Evolutionary conservation across 2,113 vertebrate genomes (phyloP).

Genomic region (Blennius ocellaris): DNA sequence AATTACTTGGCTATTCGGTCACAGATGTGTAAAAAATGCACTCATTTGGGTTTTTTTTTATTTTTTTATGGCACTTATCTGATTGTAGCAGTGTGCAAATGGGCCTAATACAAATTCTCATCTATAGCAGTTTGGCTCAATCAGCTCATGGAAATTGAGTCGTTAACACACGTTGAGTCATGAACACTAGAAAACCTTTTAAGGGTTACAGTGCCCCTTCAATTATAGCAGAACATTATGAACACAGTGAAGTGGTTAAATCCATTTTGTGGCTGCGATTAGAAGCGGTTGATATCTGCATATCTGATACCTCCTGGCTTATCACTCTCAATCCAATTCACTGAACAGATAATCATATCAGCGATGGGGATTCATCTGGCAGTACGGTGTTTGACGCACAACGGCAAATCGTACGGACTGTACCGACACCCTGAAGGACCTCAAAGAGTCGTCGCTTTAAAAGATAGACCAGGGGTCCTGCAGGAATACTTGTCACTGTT

Average conservation of each 20-base stretch:
- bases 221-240: not conserved
- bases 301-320: slow-evolving; percentile 28
- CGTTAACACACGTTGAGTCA: not conserved
- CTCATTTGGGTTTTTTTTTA: too few species aligned
- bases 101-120: not conserved
- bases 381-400: slow-evolving; percentile 29
- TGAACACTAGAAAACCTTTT: not conserved
- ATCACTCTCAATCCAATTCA: slow-evolving; percentile 56
- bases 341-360: slow-evolving; percentile 52
- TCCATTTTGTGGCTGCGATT: slow-evolving; percentile 3
- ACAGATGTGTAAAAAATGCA: too few species aligned
- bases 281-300: slow-evolving; percentile 23
- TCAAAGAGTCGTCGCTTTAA: slow-evolving; percentile 3
- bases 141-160: not conserved
- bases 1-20: too few species aligned
- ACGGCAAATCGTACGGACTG: slow-evolving; percentile 5
- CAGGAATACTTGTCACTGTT: slow-evolving; percentile 5
- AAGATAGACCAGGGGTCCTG: not conserved
- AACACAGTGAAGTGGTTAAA: slow-evolving; percentile 19
- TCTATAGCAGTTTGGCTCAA: slow-evolving; percentile 2
- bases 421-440: not conserved
- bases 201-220: not conserved
- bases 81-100: not conserved
- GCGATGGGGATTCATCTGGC: slow-evolving; percentile 34
- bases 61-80: too few species aligned